Evolutionary conservation across 2,113 vertebrate species (phyloP).

Genomic region (Saccopteryx leptura): DNA sequence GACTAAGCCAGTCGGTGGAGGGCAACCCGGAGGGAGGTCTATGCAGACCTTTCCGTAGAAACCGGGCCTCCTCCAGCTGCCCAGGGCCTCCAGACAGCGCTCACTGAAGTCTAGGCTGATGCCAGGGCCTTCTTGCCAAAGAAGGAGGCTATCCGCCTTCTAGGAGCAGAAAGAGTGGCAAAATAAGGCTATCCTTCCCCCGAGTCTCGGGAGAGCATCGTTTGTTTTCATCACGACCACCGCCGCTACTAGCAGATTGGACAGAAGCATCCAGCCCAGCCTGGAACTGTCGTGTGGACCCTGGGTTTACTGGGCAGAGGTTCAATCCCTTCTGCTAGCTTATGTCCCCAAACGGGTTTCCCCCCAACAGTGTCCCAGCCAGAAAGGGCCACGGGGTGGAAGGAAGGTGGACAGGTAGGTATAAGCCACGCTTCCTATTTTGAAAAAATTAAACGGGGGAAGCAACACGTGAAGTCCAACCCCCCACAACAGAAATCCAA

Average conservation of each 20-base stretch:
- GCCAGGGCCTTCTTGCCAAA: not conserved
- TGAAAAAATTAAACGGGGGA: not conserved
- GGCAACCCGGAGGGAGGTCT: fast-evolving
- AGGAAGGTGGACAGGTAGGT: not conserved
- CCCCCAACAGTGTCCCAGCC: too few relatives aligned
- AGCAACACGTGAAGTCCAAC: not conserved
- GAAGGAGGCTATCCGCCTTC: not conserved
- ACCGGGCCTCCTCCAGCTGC: not conserved
- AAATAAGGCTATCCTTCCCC: not conserved
- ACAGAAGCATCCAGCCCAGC: not conserved
- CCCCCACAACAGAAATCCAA: not conserved
- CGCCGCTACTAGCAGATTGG: not conserved
- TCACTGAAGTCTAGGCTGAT: not conserved
- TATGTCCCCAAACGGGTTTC: too few relatives aligned
- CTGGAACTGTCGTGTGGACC: not conserved
- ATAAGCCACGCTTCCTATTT: not conserved
- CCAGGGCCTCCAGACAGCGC: fast-evolving
- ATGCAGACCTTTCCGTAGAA: not conserved
- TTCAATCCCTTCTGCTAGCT: not conserved
- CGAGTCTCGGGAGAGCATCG: not conserved
- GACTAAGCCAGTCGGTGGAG: not conserved
- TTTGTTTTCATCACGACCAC: fast-evolving
- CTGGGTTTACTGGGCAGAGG: not conserved
- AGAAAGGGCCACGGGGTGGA: not conserved
- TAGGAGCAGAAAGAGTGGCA: not conserved